Evolutionary conservation across 2,113 vertebrate genomes (phyloP).

Genomic region (Forbesichthys agassizii): DNA sequence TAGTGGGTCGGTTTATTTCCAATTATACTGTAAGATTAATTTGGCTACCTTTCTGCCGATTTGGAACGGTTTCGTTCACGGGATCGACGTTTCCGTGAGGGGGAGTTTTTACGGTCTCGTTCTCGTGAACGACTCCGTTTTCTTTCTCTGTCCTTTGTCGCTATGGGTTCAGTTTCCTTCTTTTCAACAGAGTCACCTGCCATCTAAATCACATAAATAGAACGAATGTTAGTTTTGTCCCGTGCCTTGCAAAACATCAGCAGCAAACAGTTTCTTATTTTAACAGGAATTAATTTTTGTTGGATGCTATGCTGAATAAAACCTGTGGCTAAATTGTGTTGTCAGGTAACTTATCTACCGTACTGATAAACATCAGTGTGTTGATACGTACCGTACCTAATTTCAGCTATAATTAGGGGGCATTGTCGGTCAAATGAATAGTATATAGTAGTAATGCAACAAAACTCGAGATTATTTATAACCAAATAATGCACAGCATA

Average conservation of each 20-base stretch:
- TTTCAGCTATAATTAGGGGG: too few relatives aligned
- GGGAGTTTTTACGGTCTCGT: slow-evolving; percentile 85
- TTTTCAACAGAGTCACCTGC: slow-evolving; percentile 88
- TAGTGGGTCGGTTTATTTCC: neutral
- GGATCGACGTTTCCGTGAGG: slow-evolving; percentile 83
- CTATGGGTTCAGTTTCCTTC: slow-evolving; percentile 85
- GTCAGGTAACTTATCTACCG: too few relatives aligned
- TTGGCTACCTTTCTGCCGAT: slow-evolving; percentile 83
- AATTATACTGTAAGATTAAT: neutral
- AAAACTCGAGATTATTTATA: too few relatives aligned
- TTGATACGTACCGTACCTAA: too few relatives aligned
- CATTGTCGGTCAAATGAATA: too few relatives aligned
- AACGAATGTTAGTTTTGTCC: neutral
- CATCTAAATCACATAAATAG: slow-evolving; percentile 78
- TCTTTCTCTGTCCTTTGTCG: slow-evolving; percentile 84
- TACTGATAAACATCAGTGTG: too few relatives aligned
- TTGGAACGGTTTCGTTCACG: slow-evolving; percentile 90
- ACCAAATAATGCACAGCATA: too few relatives aligned
- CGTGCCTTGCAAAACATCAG: neutral
- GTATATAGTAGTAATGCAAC: too few relatives aligned
- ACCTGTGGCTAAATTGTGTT: too few relatives aligned
- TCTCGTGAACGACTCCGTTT: slow-evolving; percentile 89
- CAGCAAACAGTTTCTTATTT: too few relatives aligned
- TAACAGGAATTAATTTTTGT: too few relatives aligned
- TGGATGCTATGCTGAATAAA: too few relatives aligned